phyloP scores from a whole-genome alignment of 2,888 invertebrate species.

The Didymodactylos carnosus region DNA sequence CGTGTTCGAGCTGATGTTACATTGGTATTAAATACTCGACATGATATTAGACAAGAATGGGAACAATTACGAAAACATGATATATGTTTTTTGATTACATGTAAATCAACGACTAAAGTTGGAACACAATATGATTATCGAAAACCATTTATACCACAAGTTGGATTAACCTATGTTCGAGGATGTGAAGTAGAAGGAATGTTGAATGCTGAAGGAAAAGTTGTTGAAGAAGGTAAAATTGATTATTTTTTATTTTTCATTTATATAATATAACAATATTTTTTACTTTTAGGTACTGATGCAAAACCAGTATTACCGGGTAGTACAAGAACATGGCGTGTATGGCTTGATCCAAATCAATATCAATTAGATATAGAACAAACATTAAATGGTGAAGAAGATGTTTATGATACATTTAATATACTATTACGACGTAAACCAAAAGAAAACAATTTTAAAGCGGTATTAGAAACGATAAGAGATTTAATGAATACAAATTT shows the following conservation, averaged over 20 bases:
- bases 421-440: constrained; percentile 92
- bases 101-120: constrained; percentile 60
- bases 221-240: constrained; percentile 60
- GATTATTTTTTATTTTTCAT: too few relatives aligned
- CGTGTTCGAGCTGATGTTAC: constrained; percentile 82
- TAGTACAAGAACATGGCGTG: constrained; percentile 69
- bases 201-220: constrained; percentile 76
- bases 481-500: constrained; percentile 84
- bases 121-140: constrained; percentile 40
- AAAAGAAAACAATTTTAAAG: constrained; percentile 98
- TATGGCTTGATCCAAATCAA: constrained; percentile 88
- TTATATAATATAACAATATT: constrained; percentile 17
- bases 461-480: constrained; percentile 88
- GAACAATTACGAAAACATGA: constrained; percentile 78
- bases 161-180: constrained; percentile 68
- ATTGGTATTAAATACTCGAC: constrained; percentile 59
- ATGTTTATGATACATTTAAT: constrained; percentile 53
- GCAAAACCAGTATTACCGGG: constrained; percentile 59
- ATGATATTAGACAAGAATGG: constrained; percentile 87
- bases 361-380: constrained; percentile 45
- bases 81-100: constrained; percentile 81
- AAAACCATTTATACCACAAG: constrained; percentile 58
- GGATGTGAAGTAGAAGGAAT: constrained; percentile 97
- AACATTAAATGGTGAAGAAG: constrained; percentile 49
- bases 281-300: constrained; percentile 20